A percentile compares a stretch with the other conserved stretches of the same genome.
These are phyloP conservation scores for Cotesia congregata DNA, from an alignment of 2,888 invertebrate species.

Conservation along the genomic window DNA sequence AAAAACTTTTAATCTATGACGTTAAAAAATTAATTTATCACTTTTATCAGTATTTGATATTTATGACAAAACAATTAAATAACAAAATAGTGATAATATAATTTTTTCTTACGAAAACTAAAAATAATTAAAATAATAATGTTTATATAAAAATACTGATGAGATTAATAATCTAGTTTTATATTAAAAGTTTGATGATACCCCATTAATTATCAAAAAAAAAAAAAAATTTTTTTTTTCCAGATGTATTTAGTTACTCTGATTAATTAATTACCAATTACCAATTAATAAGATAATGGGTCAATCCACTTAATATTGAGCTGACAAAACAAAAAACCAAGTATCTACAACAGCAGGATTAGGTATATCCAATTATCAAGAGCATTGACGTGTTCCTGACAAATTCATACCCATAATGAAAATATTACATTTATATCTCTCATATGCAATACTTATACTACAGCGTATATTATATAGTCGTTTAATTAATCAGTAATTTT, in stretches of 20 bases:
- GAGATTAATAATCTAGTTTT: neutral
- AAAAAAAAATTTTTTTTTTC: conserved; percentile 6
- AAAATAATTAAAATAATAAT: neutral
- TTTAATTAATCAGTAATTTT: neutral
- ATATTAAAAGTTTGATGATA: conserved; percentile 2
- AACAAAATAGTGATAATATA: too few species aligned
- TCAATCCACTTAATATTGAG: neutral
- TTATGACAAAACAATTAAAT: too few species aligned
- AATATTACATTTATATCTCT: too few species aligned
- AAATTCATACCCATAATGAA: too few species aligned
- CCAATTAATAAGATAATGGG: conserved; percentile 14
- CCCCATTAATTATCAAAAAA: conserved; percentile 9
- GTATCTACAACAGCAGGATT: neutral
- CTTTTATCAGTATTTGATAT: neutral
- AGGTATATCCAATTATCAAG: neutral
- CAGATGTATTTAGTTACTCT: conserved; percentile 28
- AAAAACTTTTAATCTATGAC: neutral
- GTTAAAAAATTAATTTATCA: neutral
- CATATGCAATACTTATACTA: too few species aligned
- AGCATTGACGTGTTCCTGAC: neutral
- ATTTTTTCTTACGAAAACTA: too few species aligned
- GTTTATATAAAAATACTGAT: neutral
- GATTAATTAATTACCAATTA: conserved; percentile 20
- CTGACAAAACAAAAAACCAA: neutral
- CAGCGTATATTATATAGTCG: too few species aligned